Conservation (phyloP, 2,888 invertebrate genomes). For the Polymixis lichenea region DNA sequence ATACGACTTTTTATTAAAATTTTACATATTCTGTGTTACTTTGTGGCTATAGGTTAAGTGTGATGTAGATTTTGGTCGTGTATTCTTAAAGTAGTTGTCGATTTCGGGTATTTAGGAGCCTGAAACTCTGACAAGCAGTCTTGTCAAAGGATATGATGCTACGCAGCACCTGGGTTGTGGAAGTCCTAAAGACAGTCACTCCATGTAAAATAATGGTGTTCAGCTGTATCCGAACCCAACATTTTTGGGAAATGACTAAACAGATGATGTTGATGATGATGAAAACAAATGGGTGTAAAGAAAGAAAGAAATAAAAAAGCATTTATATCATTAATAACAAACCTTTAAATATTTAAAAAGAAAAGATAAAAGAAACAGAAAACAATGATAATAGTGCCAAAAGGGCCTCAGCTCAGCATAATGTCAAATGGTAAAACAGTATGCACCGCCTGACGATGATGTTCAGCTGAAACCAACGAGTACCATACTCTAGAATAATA, state of each 20-base stretch:
- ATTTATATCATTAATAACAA: too few relatives aligned
- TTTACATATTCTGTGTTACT: constrained; percentile 15
- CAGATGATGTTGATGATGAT: too few relatives aligned
- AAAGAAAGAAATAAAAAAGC: too few relatives aligned
- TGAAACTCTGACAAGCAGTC: background rate
- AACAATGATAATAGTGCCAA: too few relatives aligned
- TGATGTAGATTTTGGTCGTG: background rate
- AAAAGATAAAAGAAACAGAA: too few relatives aligned
- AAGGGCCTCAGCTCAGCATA: too few relatives aligned
- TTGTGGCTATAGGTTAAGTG: background rate
- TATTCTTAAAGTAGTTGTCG: background rate
- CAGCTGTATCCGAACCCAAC: background rate
- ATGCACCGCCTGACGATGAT: too few relatives aligned
- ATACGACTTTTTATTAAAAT: constrained; percentile 64
- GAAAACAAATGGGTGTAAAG: too few relatives aligned
- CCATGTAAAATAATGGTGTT: background rate
- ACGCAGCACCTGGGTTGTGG: background rate
- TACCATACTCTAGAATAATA: too few relatives aligned
- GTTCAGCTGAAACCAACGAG: too few relatives aligned
- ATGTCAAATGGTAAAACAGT: too few relatives aligned
- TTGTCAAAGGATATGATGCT: background rate
- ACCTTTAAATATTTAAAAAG: too few relatives aligned
- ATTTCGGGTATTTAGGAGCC: background rate
- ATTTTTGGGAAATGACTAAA: background rate
- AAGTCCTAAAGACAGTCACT: background rate